Percentiles rank a stretch among this genome's conserved stretches.
phyloP scores from a whole-genome alignment of 2,797 vertebrate genomes.

The Rhyacichthys aspro region DNA sequence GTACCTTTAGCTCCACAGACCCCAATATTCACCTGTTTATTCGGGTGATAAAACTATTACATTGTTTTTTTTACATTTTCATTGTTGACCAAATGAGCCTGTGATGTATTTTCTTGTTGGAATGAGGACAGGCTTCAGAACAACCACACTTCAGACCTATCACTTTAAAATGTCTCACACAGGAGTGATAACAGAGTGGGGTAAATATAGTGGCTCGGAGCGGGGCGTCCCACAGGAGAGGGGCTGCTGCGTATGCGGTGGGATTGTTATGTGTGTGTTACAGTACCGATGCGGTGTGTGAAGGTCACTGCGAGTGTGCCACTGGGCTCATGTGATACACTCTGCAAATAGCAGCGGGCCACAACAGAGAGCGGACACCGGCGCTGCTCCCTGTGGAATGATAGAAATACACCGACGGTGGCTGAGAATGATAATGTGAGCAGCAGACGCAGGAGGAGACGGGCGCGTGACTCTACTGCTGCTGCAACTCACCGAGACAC shows the following conservation, averaged over 20 bases:
- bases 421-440: slow-evolving; percentile 31
- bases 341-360: slow-evolving; percentile 66
- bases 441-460: slow-evolving; percentile 6
- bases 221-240: not conserved
- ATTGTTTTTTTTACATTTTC: too few relatives aligned
- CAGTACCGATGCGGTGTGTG: slow-evolving; percentile 20
- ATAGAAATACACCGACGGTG: slow-evolving; percentile 46
- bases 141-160: not conserved
- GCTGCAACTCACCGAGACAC: too few relatives aligned
- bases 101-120: too few relatives aligned
- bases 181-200: not conserved
- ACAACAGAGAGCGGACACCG: slow-evolving; percentile 54
- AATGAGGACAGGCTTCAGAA: not conserved
- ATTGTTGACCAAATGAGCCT: too few relatives aligned
- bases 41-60: too few relatives aligned
- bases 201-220: not conserved
- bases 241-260: not conserved
- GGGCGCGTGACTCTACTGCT: slow-evolving; percentile 2
- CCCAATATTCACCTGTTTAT: too few relatives aligned
- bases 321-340: slow-evolving; percentile 60
- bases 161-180: not conserved
- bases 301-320: slow-evolving; percentile 25
- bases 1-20: too few relatives aligned
- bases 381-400: slow-evolving; percentile 56
- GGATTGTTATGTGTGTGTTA: slow-evolving; percentile 18